Conservation (phyloP, 2,797 vertebrate species). For the Psittacula echo region DNA sequence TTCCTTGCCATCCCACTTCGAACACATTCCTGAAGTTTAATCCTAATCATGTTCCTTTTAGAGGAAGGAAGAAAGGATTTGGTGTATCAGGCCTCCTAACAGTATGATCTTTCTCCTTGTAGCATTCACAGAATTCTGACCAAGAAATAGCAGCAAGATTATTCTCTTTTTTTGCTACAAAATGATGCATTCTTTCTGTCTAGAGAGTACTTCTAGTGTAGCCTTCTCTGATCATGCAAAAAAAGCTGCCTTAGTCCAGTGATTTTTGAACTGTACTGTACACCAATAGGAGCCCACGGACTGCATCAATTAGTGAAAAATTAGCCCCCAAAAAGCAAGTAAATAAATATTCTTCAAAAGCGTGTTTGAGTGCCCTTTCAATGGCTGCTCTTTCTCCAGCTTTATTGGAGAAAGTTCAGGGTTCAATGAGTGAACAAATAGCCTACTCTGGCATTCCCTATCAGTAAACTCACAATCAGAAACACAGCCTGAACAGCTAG, state of each 20-base stretch:
- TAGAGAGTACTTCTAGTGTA: neutral
- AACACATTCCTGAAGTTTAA: neutral
- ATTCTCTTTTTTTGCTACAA: neutral
- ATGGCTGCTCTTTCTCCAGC: neutral
- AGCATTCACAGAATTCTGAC: neutral
- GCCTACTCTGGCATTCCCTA: neutral
- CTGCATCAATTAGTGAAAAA: neutral
- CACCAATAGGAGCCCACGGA: neutral
- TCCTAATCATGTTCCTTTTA: neutral
- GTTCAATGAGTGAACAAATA: neutral
- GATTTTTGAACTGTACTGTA: neutral
- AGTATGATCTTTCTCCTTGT: neutral
- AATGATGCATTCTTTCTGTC: neutral
- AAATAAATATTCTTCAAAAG: neutral
- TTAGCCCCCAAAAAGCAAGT: neutral
- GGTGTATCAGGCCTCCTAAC: neutral
- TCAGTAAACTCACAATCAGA: neutral
- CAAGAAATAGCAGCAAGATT: neutral
- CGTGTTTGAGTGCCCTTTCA: fast-evolving
- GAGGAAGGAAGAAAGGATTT: neutral
- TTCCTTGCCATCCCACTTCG: neutral
- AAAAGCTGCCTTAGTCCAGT: neutral
- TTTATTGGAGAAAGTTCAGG: neutral
- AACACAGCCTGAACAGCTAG: neutral
- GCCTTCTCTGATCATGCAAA: neutral